Evolutionary conservation across 1,140 invertebrate genomes (phyloP).

Genomic region (Nasonia vitripennis): DNA sequence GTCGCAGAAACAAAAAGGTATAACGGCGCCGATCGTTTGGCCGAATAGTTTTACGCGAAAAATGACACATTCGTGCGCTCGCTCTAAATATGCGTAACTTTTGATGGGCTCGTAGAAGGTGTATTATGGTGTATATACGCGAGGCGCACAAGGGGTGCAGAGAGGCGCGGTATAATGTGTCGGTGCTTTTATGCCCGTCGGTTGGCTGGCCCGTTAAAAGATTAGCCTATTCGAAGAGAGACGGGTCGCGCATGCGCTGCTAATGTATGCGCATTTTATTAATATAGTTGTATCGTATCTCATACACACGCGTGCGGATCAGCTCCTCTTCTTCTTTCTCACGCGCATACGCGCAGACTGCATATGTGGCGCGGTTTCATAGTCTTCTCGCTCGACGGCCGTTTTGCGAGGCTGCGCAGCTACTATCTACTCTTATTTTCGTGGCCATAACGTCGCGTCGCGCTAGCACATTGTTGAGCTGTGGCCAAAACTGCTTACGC

Average conservation of each 20-base stretch:
- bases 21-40: conserved; percentile 56
- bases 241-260: neutral
- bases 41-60: conserved; percentile 57
- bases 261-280: conserved; percentile 17
- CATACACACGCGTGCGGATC: too few relatives aligned
- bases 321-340: neutral
- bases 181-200: conserved; percentile 33
- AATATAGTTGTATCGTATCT: neutral
- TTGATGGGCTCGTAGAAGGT: conserved; percentile 52
- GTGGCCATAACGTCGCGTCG: too few relatives aligned
- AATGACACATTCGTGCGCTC: conserved; percentile 57
- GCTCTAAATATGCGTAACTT: conserved; percentile 60
- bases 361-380: neutral
- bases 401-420: neutral
- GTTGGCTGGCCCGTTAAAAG: conserved; percentile 40
- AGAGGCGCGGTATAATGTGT: conserved; percentile 15
- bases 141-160: conserved; percentile 7
- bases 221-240: conserved; percentile 37
- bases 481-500: neutral
- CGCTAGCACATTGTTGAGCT: neutral
- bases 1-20: too few relatives aligned
- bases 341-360: neutral
- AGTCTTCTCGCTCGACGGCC: neutral
- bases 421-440: neutral
- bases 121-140: neutral